Evolutionary conservation across 1,140 invertebrate genomes (phyloP).

Genomic region (Macrocentrus cingulum): DNA sequence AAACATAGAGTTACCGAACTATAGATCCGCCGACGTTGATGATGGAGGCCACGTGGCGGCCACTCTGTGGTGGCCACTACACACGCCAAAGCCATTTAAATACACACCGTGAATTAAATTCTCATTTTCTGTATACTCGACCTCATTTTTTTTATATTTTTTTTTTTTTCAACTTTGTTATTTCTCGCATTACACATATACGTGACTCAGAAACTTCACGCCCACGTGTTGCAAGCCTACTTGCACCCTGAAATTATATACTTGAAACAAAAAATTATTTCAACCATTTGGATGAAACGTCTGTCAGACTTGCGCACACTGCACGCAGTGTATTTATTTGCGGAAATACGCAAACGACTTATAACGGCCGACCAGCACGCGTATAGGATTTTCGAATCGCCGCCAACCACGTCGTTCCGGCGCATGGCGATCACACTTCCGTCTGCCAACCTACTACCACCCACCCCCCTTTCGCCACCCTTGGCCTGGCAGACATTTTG

Average conservation of each 20-base stretch:
- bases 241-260: no score
- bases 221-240: no score
- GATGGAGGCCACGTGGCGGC: conserved; percentile 51
- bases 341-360: conserved; percentile 26
- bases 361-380: conserved; percentile 23
- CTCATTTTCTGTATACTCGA: conserved; percentile 4
- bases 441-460: conserved; percentile 15
- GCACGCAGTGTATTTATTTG: conserved; percentile 26
- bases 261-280: no score
- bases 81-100: conserved; percentile 24
- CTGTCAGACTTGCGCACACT: conserved; percentile 15
- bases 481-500: conserved; percentile 14
- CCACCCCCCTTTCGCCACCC: not conserved
- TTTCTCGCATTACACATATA: not conserved
- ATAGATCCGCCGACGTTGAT: conserved; percentile 40
- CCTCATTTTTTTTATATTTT: conserved; percentile 14
- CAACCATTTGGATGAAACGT: not conserved
- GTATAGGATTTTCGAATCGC: conserved; percentile 31
- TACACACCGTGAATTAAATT: conserved; percentile 14
- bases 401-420: conserved; percentile 30
- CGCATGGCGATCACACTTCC: conserved; percentile 25
- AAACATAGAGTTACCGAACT: conserved; percentile 58
- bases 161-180: not conserved
- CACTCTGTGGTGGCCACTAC: conserved; percentile 43
- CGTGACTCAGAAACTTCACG: no score